Conservation (phyloP, 2,113 vertebrate species). For the Ceyx melanurus region DNA sequence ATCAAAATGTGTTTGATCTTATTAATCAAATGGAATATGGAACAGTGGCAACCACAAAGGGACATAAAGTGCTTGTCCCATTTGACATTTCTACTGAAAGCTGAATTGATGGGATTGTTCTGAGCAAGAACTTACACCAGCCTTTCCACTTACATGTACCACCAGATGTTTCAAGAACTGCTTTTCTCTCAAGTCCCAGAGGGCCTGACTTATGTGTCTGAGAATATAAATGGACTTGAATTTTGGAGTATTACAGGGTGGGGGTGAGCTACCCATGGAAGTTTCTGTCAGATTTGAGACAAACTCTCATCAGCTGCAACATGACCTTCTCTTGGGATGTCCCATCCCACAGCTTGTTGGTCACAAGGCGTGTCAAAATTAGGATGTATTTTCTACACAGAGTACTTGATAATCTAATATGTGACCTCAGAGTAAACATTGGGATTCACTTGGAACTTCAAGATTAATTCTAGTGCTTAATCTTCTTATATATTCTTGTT, state of each 20-base stretch:
- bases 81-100: not conserved
- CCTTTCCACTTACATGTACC: rapidly evolving
- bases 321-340: not conserved
- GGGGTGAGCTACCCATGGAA: not conserved
- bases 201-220: not conserved
- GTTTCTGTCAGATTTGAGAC: not conserved
- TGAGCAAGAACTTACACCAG: not conserved
- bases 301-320: not conserved
- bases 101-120: not conserved
- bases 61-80: not conserved
- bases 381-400: not conserved
- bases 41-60: not conserved
- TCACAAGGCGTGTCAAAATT: not conserved
- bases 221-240: not conserved
- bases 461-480: not conserved
- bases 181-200: not conserved
- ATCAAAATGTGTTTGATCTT: not conserved
- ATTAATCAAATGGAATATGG: not conserved
- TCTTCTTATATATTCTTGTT: not conserved
- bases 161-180: not conserved
- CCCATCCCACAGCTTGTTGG: not conserved
- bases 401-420: not conserved
- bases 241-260: not conserved
- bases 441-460: not conserved
- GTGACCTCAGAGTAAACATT: not conserved